These are phyloP conservation scores for Halictus quadricinctus DNA, from an alignment of 2,888 invertebrate species.

Conservation along the genomic window DNA sequence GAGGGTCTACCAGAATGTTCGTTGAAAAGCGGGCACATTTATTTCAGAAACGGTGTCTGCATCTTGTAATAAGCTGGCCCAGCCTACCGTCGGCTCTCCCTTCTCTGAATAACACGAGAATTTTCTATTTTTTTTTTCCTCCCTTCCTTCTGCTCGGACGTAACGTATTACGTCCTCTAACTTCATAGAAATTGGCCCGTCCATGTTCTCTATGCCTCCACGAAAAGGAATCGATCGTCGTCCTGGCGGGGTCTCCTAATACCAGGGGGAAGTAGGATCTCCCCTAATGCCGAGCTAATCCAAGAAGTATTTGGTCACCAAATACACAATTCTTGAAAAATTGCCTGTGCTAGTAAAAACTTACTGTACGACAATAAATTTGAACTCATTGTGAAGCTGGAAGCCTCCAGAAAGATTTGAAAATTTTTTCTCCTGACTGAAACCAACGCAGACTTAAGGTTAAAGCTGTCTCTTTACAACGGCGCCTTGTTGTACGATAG, in stretches of 20 bases:
- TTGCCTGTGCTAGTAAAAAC: too few relatives aligned
- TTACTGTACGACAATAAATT: too few relatives aligned
- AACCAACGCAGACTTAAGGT: too few relatives aligned
- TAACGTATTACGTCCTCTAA: not conserved
- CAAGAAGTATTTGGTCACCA: not conserved
- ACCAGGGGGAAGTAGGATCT: not conserved
- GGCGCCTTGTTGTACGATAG: not conserved
- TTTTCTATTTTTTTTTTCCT: conserved; percentile 18
- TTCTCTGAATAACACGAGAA: conserved; percentile 42
- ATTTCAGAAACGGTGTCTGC: conserved; percentile 64
- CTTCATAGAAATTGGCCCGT: not conserved
- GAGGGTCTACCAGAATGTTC: conserved; percentile 49
- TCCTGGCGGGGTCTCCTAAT: not conserved
- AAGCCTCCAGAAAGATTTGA: not conserved
- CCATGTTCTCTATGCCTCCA: not conserved
- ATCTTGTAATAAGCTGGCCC: conserved; percentile 62
- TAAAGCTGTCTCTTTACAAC: not conserved
- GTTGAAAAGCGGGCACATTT: conserved; percentile 60
- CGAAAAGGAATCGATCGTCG: not conserved
- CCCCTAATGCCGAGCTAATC: not conserved
- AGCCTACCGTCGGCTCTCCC: conserved; percentile 30
- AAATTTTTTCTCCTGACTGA: not conserved
- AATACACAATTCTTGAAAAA: not conserved
- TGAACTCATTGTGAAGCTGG: too few relatives aligned
- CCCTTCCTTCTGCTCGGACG: not conserved